Conservation (phyloP, 2,888 invertebrate genomes). For the Dorcus hopei region DNA sequence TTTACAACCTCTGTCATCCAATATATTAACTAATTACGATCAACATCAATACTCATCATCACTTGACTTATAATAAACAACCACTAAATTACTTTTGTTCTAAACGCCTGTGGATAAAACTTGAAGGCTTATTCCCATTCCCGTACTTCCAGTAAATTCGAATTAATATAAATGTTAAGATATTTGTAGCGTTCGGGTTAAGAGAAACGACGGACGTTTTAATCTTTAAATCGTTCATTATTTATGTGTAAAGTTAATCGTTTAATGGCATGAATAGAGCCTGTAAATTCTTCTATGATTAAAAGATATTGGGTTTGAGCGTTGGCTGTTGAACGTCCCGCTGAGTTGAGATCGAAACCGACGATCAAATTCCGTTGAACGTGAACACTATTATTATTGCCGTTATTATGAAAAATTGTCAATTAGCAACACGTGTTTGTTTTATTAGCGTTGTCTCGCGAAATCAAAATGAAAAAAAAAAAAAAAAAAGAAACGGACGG, state of each 20-base stretch:
- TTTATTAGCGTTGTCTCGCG: not conserved
- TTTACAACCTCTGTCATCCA: too few species aligned
- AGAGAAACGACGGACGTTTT: slow-evolving; percentile 5
- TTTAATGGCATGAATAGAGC: slow-evolving; percentile 17
- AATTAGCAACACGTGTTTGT: slow-evolving; percentile 11
- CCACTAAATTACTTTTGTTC: too few species aligned
- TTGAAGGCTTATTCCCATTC: too few species aligned
- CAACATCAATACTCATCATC: too few species aligned
- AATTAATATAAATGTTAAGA: slow-evolving; percentile 1
- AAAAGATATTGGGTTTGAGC: slow-evolving; percentile 19
- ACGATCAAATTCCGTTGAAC: not conserved
- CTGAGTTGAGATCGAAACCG: slow-evolving; percentile 5
- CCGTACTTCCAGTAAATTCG: too few species aligned
- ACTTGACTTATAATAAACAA: too few species aligned
- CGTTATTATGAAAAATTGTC: slow-evolving; percentile 6
- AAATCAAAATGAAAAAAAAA: too few species aligned
- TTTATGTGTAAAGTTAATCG: slow-evolving; percentile 19
- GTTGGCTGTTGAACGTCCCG: slow-evolving; percentile 13
- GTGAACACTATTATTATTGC: too few species aligned
- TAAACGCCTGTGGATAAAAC: too few species aligned
- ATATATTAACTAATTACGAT: too few species aligned
- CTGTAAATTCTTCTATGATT: slow-evolving; percentile 20
- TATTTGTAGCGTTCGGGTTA: not conserved
- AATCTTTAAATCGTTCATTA: slow-evolving; percentile 20
- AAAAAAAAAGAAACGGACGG: not conserved